Evolutionary conservation across 2,888 invertebrate genomes (phyloP).

Genomic region (Zaprionus bogoriensis): DNA sequence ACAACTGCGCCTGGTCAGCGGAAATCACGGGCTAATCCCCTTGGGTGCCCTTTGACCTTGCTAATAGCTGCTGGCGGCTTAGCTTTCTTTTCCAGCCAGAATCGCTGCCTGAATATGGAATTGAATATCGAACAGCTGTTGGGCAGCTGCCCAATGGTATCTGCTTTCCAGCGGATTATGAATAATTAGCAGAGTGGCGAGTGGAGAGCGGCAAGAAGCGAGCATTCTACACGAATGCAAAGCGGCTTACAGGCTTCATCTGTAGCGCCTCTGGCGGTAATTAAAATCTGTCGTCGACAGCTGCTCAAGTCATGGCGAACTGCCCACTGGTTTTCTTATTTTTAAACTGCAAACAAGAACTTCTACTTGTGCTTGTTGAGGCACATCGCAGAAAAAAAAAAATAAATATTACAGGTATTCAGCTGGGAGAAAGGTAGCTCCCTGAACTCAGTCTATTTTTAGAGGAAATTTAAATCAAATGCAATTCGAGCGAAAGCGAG

Average conservation of each 20-base stretch:
- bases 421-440: background rate
- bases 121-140: slow-evolving; percentile 30
- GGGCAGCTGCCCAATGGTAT: background rate
- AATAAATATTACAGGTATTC: background rate
- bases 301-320: slow-evolving; percentile 23
- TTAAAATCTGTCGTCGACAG: slow-evolving; percentile 27
- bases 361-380: background rate
- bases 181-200: slow-evolving; percentile 24
- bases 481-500: background rate
- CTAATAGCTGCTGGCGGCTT: background rate
- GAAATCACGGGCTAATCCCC: background rate
- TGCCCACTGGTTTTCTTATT: slow-evolving; percentile 9
- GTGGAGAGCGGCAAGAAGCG: background rate
- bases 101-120: background rate
- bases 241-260: too few relatives aligned
- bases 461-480: slow-evolving; percentile 6
- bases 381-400: background rate
- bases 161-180: slow-evolving; percentile 12
- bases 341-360: background rate
- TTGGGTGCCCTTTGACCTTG: background rate
- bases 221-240: too few relatives aligned
- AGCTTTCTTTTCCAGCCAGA: background rate
- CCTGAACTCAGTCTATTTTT: slow-evolving; percentile 12
- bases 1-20: background rate
- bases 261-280: slow-evolving; percentile 3